Percentiles rank a stretch among this genome's conserved stretches.
Conservation (phyloP, 2,797 vertebrate genomes). For the Syngnathus rostellatus region DNA sequence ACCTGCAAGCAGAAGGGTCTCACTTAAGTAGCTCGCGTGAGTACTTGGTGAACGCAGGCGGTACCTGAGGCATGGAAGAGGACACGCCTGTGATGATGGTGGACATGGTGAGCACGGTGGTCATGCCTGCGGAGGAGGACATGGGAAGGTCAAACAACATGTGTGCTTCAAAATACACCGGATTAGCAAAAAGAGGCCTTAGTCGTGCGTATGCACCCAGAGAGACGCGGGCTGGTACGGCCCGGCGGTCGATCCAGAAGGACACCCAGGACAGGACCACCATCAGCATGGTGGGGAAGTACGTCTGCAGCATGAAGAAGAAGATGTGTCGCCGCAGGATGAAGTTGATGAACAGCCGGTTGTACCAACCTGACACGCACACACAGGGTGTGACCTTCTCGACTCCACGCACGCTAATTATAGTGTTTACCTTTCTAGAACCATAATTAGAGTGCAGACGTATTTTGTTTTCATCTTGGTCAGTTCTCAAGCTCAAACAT, state of each 20-base stretch:
- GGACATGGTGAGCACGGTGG: conserved; percentile 86
- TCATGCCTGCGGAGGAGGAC: conserved; percentile 67
- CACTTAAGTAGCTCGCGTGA: not conserved
- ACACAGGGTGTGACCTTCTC: conserved; percentile 1
- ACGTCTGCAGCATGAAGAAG: conserved; percentile 92
- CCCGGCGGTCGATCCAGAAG: conserved; percentile 87
- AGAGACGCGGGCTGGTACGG: conserved; percentile 86
- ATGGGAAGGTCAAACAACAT: not conserved
- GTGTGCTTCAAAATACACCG: too few species aligned
- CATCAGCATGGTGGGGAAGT: conserved; percentile 91
- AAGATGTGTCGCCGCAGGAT: conserved; percentile 86
- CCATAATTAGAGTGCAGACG: too few species aligned
- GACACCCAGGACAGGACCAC: conserved; percentile 90
- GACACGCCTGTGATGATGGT: conserved; percentile 84
- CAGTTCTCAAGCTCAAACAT: too few species aligned
- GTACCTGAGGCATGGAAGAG: conserved; percentile 85
- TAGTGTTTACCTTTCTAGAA: too few species aligned
- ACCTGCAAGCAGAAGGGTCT: conserved; percentile 58
- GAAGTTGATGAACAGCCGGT: conserved; percentile 88
- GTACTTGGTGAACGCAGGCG: conserved; percentile 13
- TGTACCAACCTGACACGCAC: conserved; percentile 78
- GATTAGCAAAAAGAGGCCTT: too few species aligned
- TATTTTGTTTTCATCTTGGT: too few species aligned
- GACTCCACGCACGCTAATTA: not conserved
- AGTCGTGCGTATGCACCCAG: conserved; percentile 64